Base-by-base conservation (phyloP, 1,140 invertebrate genomes). In the Ericerus pela region DNA sequence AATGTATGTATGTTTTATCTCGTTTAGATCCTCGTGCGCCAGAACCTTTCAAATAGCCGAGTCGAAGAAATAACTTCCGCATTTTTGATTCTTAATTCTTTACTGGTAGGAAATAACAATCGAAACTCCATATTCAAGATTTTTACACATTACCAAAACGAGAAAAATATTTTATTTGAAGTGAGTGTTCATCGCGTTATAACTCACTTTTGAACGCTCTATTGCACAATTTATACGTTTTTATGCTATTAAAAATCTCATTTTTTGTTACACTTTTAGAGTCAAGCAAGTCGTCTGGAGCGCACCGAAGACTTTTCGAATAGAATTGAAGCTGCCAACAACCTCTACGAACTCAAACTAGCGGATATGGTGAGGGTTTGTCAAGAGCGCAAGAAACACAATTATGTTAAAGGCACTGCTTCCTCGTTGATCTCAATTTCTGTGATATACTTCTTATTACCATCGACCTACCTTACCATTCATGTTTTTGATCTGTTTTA, bases 351-450 rank as follows among this genome's bases (percentile, higher is more conserved):
- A 47, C 22, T 47, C 3, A 47, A 47, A 47, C 26, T 47, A 16
- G 11, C 22, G 26, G 26, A 47, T 5, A 14, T 24, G 3, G 41
- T 47, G 10, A 24, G 14, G 2, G 12, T 10, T 3, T 47, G 41
- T 47, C 18, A 41, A 24, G 41, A 22, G 26, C 22, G 26, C 22
- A 24, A 10, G 41, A 22, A 10, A 16, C 18, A 12, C 2, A 47
- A 47, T 22, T 24, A 47, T n/a, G n/a, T n/a, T n/a, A n/a, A n/a
- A n/a, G n/a, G n/a, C n/a, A n/a, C n/a, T n/a, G n/a, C n/a, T n/a
- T n/a, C n/a, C 22, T 47, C 41, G 22, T 18, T 47, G 41, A 47
- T 47, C 41, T 47, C 41, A 47, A 14, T 47, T 47, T 24, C 41
- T 47, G 41, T 47, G 41, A 47, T 47, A 47, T n/a, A n/a, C n/a